A percentile compares a stretch with the other conserved stretches of the same genome.
Conservation (phyloP, 2,888 invertebrate genomes). For the Thecocarcelia acutangulata region DNA sequence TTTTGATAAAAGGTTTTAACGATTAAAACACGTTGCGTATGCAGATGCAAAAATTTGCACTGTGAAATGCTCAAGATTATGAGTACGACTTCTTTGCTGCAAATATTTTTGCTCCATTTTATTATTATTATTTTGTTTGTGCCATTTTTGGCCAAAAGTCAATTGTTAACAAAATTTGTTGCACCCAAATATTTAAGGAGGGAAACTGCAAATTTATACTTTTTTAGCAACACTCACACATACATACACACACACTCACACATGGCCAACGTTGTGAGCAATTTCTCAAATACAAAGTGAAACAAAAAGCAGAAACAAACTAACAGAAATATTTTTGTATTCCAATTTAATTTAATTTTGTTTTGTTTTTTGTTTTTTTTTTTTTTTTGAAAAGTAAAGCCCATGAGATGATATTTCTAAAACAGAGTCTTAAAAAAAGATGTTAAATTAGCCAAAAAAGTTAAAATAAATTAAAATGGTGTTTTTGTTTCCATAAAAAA, state of each 20-base stretch:
- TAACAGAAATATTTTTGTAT: background rate
- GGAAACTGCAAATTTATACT: background rate
- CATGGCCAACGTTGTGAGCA: no score
- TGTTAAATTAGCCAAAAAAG: no score
- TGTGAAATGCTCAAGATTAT: no score
- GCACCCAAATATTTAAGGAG: conserved; percentile 30
- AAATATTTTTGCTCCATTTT: background rate
- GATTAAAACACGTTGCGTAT: no score
- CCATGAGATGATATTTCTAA: background rate
- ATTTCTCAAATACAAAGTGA: background rate
- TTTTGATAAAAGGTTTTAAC: no score
- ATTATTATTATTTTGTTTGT: conserved; percentile 48
- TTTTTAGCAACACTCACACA: background rate
- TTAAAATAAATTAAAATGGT: no score
- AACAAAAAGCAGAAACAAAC: background rate
- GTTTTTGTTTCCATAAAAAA: no score
- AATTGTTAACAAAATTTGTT: conserved; percentile 65
- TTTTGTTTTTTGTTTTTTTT: no score
- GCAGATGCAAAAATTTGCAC: background rate
- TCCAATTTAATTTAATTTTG: conserved; percentile 8
- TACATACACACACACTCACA: no score
- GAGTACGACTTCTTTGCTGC: background rate
- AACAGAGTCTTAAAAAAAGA: background rate
- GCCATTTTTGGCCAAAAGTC: conserved; percentile 58
- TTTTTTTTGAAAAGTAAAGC: background rate